Evolutionary conservation across 2,888 invertebrate genomes (phyloP).

Genomic region (Drosophila monieri): DNA sequence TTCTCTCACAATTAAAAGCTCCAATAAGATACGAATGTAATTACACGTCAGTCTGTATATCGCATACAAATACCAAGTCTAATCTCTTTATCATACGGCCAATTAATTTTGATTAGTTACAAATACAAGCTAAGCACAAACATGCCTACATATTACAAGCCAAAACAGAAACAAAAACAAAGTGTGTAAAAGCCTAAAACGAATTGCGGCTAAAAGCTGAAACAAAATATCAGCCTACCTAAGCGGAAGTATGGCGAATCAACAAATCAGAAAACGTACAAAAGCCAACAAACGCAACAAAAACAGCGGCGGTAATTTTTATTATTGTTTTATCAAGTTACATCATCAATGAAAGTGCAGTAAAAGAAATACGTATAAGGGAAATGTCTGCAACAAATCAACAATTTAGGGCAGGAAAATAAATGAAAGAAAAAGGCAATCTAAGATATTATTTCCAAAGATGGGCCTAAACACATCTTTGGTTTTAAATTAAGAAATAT

Average conservation of each 20-base stretch:
- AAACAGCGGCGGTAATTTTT: constrained; percentile 23
- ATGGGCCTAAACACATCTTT: not conserved
- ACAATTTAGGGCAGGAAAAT: constrained; percentile 36
- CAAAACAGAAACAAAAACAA: constrained; percentile 14
- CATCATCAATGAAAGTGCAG: constrained; percentile 73
- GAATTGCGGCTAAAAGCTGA: constrained; percentile 57
- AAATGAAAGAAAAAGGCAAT: constrained; percentile 17
- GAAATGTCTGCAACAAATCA: constrained; percentile 33
- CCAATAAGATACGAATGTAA: constrained; percentile 57
- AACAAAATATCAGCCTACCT: constrained; percentile 37
- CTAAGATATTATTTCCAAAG: not conserved
- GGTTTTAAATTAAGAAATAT: not conserved
- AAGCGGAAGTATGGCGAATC: constrained; percentile 64
- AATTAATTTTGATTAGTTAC: constrained; percentile 74
- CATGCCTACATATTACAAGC: constrained; percentile 9
- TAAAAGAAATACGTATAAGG: constrained; percentile 25
- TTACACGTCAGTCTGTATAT: constrained; percentile 22
- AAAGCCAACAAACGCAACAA: constrained; percentile 33
- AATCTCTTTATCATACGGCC: constrained; percentile 74
- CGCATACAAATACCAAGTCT: constrained; percentile 16
- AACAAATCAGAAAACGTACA: constrained; percentile 44
- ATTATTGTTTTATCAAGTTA: constrained; percentile 42
- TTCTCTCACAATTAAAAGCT: constrained; percentile 42
- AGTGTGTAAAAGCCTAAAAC: constrained; percentile 49
- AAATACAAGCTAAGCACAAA: constrained; percentile 31